A percentile compares a stretch with the other conserved stretches of the same genome.
phyloP scores from a whole-genome alignment of 2,888 invertebrate species.

The Globia sparganii region DNA sequence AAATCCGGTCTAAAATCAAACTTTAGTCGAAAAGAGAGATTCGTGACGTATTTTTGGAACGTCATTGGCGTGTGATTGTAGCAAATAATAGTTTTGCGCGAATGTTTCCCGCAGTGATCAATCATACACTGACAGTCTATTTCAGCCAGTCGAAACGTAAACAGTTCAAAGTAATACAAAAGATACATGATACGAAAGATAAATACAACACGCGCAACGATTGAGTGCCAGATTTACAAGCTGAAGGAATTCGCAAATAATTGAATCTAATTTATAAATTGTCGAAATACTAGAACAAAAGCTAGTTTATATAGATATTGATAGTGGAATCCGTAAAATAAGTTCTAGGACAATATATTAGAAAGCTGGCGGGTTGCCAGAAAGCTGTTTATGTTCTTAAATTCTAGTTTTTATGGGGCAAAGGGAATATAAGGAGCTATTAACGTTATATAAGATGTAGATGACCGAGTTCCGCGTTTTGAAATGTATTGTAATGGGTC shows the following conservation, averaged over 20 bases:
- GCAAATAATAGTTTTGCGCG: constrained; percentile 30
- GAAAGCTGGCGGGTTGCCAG: constrained; percentile 54
- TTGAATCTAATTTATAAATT: constrained; percentile 16
- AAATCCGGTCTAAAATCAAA: background rate
- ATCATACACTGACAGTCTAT: constrained; percentile 57
- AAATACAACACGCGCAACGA: constrained; percentile 45
- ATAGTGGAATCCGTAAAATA: constrained; percentile 47
- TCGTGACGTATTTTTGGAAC: constrained; percentile 13
- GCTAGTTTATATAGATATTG: background rate
- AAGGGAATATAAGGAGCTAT: constrained; percentile 50
- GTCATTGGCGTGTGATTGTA: constrained; percentile 14
- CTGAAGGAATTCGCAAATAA: constrained; percentile 26
- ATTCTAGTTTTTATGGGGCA: constrained; percentile 42
- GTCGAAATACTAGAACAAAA: constrained; percentile 33
- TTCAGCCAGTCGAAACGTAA: constrained; percentile 43
- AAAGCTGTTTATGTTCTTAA: constrained; percentile 50
- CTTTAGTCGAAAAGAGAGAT: background rate
- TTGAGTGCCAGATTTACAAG: constrained; percentile 47
- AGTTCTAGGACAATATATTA: constrained; percentile 33
- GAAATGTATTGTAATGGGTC: constrained; percentile 44
- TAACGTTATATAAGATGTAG: constrained; percentile 38
- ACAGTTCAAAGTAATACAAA: constrained; percentile 47
- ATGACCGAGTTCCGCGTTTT: constrained; percentile 47
- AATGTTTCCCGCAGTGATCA: constrained; percentile 35
- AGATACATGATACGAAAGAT: constrained; percentile 54